These are phyloP conservation scores for Phrynosoma blainvillii DNA, from an alignment of 2,113 vertebrate species.

Conservation along the genomic window DNA sequence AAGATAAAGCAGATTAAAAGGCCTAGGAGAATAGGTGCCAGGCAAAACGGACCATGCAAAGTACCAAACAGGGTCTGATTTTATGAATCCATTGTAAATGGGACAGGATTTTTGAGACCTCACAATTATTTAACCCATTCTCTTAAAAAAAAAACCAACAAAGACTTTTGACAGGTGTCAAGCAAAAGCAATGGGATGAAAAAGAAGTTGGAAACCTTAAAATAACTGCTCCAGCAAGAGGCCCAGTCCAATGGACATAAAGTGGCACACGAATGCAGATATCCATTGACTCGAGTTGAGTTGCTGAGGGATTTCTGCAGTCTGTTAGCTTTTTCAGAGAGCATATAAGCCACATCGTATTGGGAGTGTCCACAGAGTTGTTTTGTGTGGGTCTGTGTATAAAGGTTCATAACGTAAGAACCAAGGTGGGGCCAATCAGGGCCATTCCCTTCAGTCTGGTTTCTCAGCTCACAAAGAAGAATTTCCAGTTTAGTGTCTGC, in stretches of 20 bases:
- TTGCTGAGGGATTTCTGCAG: neutral
- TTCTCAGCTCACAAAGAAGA: constrained; percentile 62
- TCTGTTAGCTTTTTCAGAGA: neutral
- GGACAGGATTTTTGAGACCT: neutral
- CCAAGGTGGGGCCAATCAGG: neutral
- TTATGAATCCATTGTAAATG: neutral
- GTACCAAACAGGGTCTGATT: neutral
- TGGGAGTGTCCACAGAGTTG: constrained; percentile 55
- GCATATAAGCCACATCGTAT: constrained; percentile 3
- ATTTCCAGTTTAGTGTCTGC: constrained; percentile 48
- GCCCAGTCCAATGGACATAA: neutral
- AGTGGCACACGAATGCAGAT: neutral
- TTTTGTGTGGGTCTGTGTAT: constrained; percentile 12
- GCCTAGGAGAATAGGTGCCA: no score
- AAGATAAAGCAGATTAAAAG: no score
- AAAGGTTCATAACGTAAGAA: constrained; percentile 30
- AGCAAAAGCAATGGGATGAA: neutral
- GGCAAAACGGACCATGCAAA: neutral
- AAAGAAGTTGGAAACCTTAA: neutral
- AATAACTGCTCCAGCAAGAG: neutral
- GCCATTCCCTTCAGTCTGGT: constrained; percentile 32
- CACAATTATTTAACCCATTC: neutral
- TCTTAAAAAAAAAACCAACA: neutral
- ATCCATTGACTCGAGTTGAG: neutral
- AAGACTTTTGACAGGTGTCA: neutral